Base-by-base conservation (phyloP, 2,797 vertebrate genomes). In the Brachymystax lenok region DNA sequence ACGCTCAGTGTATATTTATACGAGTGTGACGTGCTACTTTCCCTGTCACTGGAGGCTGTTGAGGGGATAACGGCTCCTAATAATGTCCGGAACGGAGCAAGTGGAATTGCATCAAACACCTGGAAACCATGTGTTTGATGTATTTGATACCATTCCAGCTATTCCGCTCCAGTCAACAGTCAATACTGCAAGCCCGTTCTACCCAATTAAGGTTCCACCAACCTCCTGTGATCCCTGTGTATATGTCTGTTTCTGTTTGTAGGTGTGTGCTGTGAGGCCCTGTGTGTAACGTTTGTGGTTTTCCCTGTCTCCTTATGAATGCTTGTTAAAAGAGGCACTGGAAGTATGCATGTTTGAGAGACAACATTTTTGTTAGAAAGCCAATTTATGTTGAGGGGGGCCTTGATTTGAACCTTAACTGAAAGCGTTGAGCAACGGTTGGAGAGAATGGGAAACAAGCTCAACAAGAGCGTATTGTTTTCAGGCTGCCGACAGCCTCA, bases 381-480 rank as follows among this genome's bases (percentile, higher is more conserved):
- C n/a, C 40, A 50, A 50, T 50, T 71, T 7, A 51, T 28, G 69
- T 52, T 51, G 8, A 24, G 7, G 69, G 14, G 46, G 16, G 33
- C 21, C 69, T 16, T 50, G 14, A 16, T 51, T 46, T 70, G 40
- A 70, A 70, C 51, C 71, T 46, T 46, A 70, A 51, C 50, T 56
- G 52, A 54, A 73, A 33, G 51, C 8, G 5, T 24, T 35, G 16
- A 73, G 30, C 24, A 71, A 51, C 28, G 52, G 30, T 52, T 61
- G 13, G 24, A 73, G 52, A 27, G 19, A 73, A 30, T n/a, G 17
- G 51, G 28, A 56, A 59, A 54, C 19, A n/a, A 56, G 24, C 52
- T 51, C 17, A 59, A 73, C 71, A 73, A 73, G 52, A 73, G 71
- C 54, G 3, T 28, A 73, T 59, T 61, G 71, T 73, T 59, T 59